A percentile compares a stretch with the other conserved stretches of the same genome.
Conservation (phyloP, 2,113 vertebrate species). For the Eurypyga helias region DNA sequence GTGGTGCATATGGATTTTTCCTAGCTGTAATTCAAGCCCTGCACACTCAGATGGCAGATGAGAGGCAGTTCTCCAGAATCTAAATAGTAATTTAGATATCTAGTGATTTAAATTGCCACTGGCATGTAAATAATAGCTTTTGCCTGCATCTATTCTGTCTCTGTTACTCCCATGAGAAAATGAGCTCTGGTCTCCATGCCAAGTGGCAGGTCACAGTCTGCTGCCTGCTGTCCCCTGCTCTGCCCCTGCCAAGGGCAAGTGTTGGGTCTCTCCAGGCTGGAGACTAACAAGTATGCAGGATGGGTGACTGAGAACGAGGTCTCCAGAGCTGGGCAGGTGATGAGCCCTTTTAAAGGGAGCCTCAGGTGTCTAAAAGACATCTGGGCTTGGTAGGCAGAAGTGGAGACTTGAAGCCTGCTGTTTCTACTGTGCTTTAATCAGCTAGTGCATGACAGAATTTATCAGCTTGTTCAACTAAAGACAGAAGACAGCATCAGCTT, state of each 20-base stretch:
- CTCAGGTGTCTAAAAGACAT: not conserved
- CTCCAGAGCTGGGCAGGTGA: not conserved
- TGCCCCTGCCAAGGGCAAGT: not conserved
- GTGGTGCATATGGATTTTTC: not conserved
- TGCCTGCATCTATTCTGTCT: not conserved
- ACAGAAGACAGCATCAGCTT: not conserved
- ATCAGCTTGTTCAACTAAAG: not conserved
- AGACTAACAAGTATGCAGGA: not conserved
- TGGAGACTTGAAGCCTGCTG: not conserved
- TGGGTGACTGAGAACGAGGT: not conserved
- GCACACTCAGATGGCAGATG: not conserved
- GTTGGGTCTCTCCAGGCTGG: not conserved
- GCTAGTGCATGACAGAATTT: not conserved
- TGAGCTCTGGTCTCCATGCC: not conserved
- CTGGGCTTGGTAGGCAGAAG: not conserved
- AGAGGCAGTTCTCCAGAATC: not conserved
- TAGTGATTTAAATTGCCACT: constrained; percentile 8
- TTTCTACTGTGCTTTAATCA: not conserved
- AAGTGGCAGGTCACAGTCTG: not conserved
- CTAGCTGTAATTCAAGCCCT: constrained; percentile 20
- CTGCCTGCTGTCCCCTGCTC: not conserved
- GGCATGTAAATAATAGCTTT: constrained; percentile 13
- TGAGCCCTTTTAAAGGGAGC: not conserved
- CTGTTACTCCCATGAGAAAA: not conserved
- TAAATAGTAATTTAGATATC: not conserved